A percentile compares a stretch with the other conserved stretches of the same genome.
Evolutionary conservation across 2,888 invertebrate genomes (phyloP).

Genomic region (Melieria crassipennis): DNA sequence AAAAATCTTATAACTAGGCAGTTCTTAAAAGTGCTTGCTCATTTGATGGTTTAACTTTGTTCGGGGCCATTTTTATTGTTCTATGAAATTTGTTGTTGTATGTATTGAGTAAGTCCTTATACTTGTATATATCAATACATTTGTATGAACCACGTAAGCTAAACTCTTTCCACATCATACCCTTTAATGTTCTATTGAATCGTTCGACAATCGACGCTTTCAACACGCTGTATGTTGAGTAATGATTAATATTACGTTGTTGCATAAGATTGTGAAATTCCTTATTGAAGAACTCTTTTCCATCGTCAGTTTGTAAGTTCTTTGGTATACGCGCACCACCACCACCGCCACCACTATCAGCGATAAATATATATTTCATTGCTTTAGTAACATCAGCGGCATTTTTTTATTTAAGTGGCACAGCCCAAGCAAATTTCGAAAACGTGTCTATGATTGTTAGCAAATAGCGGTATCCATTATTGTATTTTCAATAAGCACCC

Average conservation of each 20-base stretch:
- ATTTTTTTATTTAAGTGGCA: not conserved
- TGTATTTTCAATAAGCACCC: slow-evolving; percentile 38
- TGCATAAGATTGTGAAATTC: slow-evolving; percentile 18
- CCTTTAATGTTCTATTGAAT: too few relatives aligned
- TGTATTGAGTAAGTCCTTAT: slow-evolving; percentile 36
- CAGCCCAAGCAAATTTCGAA: not conserved
- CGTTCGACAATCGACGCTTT: not conserved
- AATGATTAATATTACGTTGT: slow-evolving; percentile 40
- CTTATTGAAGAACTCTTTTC: slow-evolving; percentile 25
- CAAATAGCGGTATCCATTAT: slow-evolving; percentile 55
- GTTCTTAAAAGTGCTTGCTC: slow-evolving; percentile 7
- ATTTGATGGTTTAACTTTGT: slow-evolving; percentile 20
- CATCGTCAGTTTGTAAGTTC: not conserved
- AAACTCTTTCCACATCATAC: slow-evolving; percentile 46
- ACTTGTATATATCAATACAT: slow-evolving; percentile 45
- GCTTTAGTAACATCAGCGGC: slow-evolving; percentile 2
- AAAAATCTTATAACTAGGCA: slow-evolving; percentile 16
- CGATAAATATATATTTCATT: slow-evolving; percentile 31
- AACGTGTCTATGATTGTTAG: slow-evolving; percentile 42
- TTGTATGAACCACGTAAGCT: slow-evolving; percentile 41
- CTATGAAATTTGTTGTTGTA: slow-evolving; percentile 43
- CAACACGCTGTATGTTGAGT: slow-evolving; percentile 38
- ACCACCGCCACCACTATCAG: not conserved
- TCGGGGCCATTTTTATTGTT: slow-evolving; percentile 25
- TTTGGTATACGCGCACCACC: too few relatives aligned